Evolutionary conservation across 2,113 vertebrate genomes (phyloP), one percentile per base, ranked within the genome.

Genomic region (Chionodraco myersi): DNA sequence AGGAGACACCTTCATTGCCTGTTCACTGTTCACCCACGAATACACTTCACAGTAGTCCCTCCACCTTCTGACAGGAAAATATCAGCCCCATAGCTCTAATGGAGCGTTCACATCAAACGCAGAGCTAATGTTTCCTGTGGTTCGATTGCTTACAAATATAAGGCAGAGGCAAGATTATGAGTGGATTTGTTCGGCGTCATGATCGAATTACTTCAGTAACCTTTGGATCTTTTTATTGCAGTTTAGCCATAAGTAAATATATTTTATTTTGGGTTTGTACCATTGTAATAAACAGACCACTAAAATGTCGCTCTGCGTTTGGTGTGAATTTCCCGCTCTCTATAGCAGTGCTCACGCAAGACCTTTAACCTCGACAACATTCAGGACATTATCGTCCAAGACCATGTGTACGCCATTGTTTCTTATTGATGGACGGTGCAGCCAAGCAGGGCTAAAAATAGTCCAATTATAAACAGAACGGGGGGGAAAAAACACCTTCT

Each of bases 401-500:
- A 15, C 34, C 26, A 21, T 16, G 6, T 14, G 53, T 36, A 54
- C 0, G 10, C 48, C 66, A 34, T 56, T 10, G 3, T 48, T 52
- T 70, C 23, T 54, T 30, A 72, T 8, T 54, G 69, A 81, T 60
- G 67, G 64, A 70, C 61, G 60, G 18, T 70, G 79, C 83, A 88
- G 81, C 75, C 57, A 41, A 82, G 54, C 64, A 84, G 75, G 77
- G 85, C 58, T 63, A 90, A 88, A 3, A 88, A 3, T 0, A 59
- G 73, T 81, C 63, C 66, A 84, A 86, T 64, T 7, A 54, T 2
- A 21, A 58, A 21, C 21, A 21, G 21, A 21, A 21, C 21, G 21
- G 21, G 21, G 21, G 21, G 21, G 21, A 21, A 21, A 47, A 45
- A 41, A 47, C 75, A 34, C 30, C 10, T 30, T 34, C 12, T 51